A percentile compares a stretch with the other conserved stretches of the same genome.
Evolutionary conservation across 2,888 invertebrate species (phyloP).

Genomic region (Augiades crinisus): DNA sequence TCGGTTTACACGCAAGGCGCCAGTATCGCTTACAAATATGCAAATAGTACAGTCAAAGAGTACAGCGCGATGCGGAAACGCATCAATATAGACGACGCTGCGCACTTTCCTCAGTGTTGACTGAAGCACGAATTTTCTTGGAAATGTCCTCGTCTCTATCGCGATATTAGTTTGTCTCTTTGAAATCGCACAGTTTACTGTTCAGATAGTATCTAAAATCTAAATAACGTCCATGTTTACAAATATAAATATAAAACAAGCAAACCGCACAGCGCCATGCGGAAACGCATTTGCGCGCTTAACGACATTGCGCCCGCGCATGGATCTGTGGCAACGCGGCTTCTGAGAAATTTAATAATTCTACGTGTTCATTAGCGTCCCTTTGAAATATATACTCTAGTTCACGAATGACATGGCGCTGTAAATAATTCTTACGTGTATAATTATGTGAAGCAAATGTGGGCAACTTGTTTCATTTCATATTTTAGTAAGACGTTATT

Average conservation of each 20-base stretch:
- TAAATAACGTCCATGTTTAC: neutral
- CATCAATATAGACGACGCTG: neutral
- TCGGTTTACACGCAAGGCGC: neutral
- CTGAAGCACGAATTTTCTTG: neutral
- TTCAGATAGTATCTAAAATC: neutral
- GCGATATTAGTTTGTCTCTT: neutral
- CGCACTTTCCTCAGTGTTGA: neutral
- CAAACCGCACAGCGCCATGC: constrained; percentile 1
- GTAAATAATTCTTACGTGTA: too few species aligned
- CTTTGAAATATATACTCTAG: neutral
- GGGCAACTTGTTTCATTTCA: too few species aligned
- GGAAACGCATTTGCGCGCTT: constrained; percentile 5
- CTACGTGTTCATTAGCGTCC: too few species aligned
- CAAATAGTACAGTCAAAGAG: neutral
- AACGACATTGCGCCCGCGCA: neutral
- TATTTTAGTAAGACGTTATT: too few species aligned
- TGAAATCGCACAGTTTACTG: constrained; percentile 3
- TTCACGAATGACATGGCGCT: neutral
- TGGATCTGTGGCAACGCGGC: neutral
- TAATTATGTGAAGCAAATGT: too few species aligned
- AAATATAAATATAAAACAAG: constrained; percentile 3
- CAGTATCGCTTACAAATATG: too few species aligned
- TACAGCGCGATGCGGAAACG: neutral
- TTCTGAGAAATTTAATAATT: neutral
- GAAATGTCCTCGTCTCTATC: neutral